These are phyloP conservation scores for Vandiemenella viatica DNA, from an alignment of 2,888 invertebrate species.

Conservation along the genomic window DNA sequence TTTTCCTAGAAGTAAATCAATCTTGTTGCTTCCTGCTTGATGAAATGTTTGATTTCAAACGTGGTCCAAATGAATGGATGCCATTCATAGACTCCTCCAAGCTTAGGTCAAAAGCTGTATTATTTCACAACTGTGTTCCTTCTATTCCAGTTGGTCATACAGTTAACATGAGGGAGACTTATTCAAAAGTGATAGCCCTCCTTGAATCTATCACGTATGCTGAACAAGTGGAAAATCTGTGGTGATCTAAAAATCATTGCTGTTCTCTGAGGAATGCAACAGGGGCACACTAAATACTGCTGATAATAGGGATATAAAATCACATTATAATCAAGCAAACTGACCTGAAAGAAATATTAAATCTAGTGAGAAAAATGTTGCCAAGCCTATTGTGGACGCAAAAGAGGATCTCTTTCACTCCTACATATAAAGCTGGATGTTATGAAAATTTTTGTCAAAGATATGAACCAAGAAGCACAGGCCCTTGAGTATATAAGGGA, in stretches of 20 bases:
- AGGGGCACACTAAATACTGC: not conserved
- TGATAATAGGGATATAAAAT: not conserved
- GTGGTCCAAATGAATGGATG: not conserved
- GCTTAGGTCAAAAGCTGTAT: not conserved
- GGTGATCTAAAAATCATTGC: not conserved
- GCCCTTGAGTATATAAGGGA: not conserved
- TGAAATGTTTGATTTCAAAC: not conserved
- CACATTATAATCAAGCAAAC: not conserved
- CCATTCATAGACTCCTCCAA: too few species aligned
- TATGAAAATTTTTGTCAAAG: not conserved
- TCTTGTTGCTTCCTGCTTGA: not conserved
- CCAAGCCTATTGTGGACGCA: not conserved
- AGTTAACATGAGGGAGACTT: not conserved
- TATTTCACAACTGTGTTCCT: not conserved
- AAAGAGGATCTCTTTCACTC: not conserved
- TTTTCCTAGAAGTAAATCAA: not conserved
- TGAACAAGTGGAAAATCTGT: not conserved
- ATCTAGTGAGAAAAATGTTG: not conserved
- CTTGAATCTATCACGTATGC: not conserved
- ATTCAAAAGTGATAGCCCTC: not conserved
- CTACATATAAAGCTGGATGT: not conserved
- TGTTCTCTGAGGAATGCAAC: not conserved
- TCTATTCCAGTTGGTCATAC: not conserved
- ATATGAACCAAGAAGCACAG: not conserved
- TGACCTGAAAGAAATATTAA: not conserved